Evolutionary conservation across 92 coral and sea anemone species (phyloP).

Genomic region (Micromussa lordhowensis): DNA sequence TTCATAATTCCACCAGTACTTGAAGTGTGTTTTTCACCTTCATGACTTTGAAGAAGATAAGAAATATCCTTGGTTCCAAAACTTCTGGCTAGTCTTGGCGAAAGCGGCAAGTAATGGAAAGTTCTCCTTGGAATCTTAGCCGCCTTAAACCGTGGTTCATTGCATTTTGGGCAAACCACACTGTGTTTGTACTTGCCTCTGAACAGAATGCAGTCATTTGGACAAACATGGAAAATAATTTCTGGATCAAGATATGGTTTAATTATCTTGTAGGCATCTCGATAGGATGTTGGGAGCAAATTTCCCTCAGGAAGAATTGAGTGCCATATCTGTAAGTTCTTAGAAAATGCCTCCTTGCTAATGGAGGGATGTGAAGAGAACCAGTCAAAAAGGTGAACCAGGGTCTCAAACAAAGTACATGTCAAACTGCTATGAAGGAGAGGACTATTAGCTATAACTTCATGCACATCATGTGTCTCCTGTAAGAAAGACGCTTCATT

Average conservation of each 20-base stretch:
- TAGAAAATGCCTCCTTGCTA: constrained; percentile 68
- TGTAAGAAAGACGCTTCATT: not conserved
- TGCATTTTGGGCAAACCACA: not conserved
- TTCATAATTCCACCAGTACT: constrained; percentile 22
- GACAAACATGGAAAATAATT: not conserved
- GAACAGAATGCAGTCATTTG: constrained; percentile 4
- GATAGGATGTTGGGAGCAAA: not conserved
- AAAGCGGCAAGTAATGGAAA: constrained; percentile 59
- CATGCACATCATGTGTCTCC: constrained; percentile 17
- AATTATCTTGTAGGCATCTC: not conserved
- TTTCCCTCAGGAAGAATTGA: constrained; percentile 7
- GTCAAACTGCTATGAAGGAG: constrained; percentile 36
- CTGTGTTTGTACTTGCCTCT: not conserved
- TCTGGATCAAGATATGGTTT: not conserved
- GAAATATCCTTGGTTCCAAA: constrained; percentile 48
- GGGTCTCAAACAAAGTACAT: constrained; percentile 41
- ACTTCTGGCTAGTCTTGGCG: constrained; percentile 49
- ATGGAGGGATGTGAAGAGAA: constrained; percentile 61
- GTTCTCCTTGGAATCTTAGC: constrained; percentile 46
- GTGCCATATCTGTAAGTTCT: constrained; percentile 6
- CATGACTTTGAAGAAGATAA: constrained; percentile 49
- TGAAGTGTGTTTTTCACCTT: not conserved
- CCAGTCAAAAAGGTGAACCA: constrained; percentile 55
- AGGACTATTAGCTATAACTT: constrained; percentile 49
- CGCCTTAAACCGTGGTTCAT: not conserved